Evolutionary conservation across 2,888 invertebrate genomes (phyloP).

Genomic region (Amphipyra tragopoginis): DNA sequence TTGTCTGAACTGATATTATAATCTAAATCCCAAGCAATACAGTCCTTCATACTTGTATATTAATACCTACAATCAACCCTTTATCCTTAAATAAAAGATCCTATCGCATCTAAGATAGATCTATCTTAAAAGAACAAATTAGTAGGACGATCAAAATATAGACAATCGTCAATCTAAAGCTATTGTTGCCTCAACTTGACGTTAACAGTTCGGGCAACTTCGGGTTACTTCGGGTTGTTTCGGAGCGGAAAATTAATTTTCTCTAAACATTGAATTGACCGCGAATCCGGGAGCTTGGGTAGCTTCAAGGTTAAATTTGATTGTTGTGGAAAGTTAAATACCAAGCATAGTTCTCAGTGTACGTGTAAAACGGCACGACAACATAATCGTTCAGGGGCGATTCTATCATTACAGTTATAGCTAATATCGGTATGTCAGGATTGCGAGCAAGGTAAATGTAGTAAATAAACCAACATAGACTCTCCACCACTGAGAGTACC

Average conservation of each 20-base stretch:
- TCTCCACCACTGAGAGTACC: too few species aligned
- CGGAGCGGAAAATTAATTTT: slow-evolving; percentile 54
- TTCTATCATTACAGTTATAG: too few species aligned
- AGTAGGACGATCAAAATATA: slow-evolving; percentile 21
- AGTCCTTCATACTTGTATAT: neutral
- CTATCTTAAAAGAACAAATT: slow-evolving; percentile 23
- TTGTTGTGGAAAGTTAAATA: neutral
- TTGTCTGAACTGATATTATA: too few species aligned
- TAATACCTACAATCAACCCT: neutral
- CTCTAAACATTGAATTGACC: slow-evolving; percentile 44
- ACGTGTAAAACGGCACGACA: too few species aligned
- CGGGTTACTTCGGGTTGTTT: slow-evolving; percentile 21
- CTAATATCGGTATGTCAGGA: too few species aligned
- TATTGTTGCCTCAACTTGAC: slow-evolving; percentile 18
- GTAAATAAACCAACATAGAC: too few species aligned
- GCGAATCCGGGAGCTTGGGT: slow-evolving; percentile 20
- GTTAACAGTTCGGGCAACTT: slow-evolving; percentile 8
- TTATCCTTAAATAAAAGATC: neutral
- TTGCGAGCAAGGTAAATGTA: too few species aligned
- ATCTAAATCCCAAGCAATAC: neutral
- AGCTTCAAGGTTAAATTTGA: slow-evolving; percentile 22
- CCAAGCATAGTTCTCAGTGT: too few species aligned
- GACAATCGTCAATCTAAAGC: slow-evolving; percentile 22
- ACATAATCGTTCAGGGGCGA: too few species aligned
- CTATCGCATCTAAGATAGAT: neutral